Evolutionary conservation across 2,888 invertebrate species (phyloP), one percentile per base, ranked within the genome.

Genomic region (Sylvicola cinctus): DNA sequence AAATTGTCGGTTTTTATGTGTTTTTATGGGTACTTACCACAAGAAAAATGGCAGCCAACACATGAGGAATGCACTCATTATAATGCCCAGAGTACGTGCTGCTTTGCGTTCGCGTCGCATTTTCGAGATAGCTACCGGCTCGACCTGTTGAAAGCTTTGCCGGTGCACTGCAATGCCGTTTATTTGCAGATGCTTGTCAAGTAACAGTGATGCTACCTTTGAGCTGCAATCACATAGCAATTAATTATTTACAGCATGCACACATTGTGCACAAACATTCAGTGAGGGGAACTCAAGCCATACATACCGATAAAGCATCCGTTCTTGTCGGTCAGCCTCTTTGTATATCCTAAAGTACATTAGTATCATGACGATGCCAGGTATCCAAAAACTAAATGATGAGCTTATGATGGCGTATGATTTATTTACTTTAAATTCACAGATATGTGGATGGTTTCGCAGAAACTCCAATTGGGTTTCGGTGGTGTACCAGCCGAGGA

Each of bases 21-120:
- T 15, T 13, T n/a, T n/a, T n/a, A 13, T 5, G 16, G 29, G 30
- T n/a, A 43, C 67, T 63, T 58, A 81, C 90, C 91, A 91, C 38
- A 85, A 63, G 57, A 93, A 93, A 65, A 93, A 93, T 4, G 93
- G 93, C 42, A 90, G 66, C 88, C 91, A 93, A 58, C 93, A 93
- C 6, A 88, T 71, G 39, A 93, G 63, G 57, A 93, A 93, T 1
- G 87, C 90, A 23, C 90, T 88, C 78, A 93, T 91, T 50, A 93
- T 91, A 51, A 93, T 88, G 36, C 93, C 93, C 29, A 93, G 66
- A 10, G 93, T 93, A 49, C 90, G 70, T 3, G 91, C 91, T 0
- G 91, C 90, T 52, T 85, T 85, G 39, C 84, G 62, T 54, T 87
- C 87, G 34, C 84, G 62, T 52, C 81, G 74, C 84, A 87, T 85